Percentiles rank a stretch among this genome's conserved stretches.
phyloP scores from a whole-genome alignment of 2,888 invertebrate species.

The Gisinianus flammeolus region DNA sequence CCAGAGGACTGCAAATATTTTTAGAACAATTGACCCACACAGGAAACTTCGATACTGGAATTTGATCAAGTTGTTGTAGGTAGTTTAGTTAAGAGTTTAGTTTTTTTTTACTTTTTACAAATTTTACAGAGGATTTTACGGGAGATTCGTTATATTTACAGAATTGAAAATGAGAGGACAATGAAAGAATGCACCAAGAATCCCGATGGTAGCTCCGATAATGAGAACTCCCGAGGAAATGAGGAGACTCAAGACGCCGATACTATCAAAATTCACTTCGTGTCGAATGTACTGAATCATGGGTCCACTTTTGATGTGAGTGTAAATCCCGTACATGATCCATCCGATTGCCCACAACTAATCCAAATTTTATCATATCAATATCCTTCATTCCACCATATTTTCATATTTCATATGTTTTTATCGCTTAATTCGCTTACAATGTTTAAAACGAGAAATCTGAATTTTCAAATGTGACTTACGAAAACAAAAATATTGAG shows the following conservation, averaged over 20 bases:
- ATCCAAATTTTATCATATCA: background rate
- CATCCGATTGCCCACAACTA: background rate
- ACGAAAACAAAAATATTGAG: background rate
- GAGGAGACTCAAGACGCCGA: background rate
- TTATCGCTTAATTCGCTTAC: too few species aligned
- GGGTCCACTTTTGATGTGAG: background rate
- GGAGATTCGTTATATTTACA: slow-evolving; percentile 1
- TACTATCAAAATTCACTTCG: background rate
- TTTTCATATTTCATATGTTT: too few species aligned
- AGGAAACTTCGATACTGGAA: slow-evolving; percentile 2
- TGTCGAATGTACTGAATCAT: background rate
- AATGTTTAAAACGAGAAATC: background rate
- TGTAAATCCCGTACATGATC: background rate
- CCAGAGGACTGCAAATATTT: background rate
- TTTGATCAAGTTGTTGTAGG: too few species aligned
- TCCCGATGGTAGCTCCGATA: background rate
- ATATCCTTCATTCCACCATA: background rate
- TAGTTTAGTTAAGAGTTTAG: too few species aligned
- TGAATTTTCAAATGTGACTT: background rate
- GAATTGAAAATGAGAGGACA: slow-evolving; percentile 3
- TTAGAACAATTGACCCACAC: background rate
- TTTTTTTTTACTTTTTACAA: background rate
- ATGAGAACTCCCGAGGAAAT: background rate
- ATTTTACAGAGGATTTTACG: background rate
- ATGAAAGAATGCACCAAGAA: background rate